Conservation (phyloP, 2,113 vertebrate species). For the Phycodurus eques region DNA sequence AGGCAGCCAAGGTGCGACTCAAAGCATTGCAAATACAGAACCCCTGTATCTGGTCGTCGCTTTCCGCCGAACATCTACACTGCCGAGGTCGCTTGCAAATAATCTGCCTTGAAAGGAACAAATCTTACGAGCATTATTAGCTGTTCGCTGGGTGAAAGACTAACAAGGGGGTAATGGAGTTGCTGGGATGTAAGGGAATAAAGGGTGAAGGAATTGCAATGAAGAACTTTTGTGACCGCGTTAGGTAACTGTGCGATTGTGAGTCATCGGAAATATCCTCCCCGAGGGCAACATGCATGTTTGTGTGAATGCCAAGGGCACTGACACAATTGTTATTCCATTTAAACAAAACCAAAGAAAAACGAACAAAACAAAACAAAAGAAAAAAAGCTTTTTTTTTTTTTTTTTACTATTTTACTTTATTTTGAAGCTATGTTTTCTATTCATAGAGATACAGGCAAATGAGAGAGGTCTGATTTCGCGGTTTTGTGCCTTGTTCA, state of each 20-base stretch:
- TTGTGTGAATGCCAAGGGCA: not conserved
- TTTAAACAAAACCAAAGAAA: not conserved
- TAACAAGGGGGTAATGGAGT: constrained; percentile 41
- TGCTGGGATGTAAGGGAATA: constrained; percentile 30
- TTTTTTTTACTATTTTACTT: not conserved
- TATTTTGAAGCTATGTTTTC: not conserved
- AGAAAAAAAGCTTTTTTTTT: not conserved
- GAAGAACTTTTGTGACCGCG: constrained; percentile 14
- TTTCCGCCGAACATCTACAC: constrained; percentile 55
- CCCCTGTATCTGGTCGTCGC: constrained; percentile 47
- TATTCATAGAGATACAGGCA: not conserved
- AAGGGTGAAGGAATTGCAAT: not conserved
- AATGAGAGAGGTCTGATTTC: not conserved
- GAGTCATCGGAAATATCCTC: constrained; percentile 3
- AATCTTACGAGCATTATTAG: constrained; percentile 50
- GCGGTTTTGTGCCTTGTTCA: not conserved
- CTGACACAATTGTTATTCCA: not conserved
- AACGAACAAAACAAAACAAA: too few relatives aligned
- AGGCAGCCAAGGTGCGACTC: constrained; percentile 62
- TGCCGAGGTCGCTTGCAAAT: constrained; percentile 54
- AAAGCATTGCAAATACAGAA: constrained; percentile 30
- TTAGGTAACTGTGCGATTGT: not conserved
- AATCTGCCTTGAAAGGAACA: constrained; percentile 56
- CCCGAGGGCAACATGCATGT: not conserved
- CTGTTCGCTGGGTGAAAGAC: constrained; percentile 52